Evolutionary conservation across 2,797 vertebrate genomes (phyloP).

Genomic region (Xenopus petersii): DNA sequence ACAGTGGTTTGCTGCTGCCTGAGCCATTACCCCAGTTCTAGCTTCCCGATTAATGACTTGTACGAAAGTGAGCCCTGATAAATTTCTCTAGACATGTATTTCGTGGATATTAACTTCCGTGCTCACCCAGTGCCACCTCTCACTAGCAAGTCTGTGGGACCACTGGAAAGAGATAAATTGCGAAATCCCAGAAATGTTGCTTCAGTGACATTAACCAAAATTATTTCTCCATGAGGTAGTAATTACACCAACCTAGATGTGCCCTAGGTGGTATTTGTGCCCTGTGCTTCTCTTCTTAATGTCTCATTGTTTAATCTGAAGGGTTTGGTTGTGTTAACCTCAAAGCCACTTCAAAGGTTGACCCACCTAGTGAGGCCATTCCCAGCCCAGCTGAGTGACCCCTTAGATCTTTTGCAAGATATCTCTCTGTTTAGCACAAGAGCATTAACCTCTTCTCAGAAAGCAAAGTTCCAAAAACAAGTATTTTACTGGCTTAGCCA

Average conservation of each 20-base stretch:
- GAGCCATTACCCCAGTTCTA: too few species aligned
- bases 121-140: too few species aligned
- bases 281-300: slow-evolving; percentile 21
- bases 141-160: neutral
- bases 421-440: slow-evolving; percentile 5
- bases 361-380: slow-evolving; percentile 29
- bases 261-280: slow-evolving; percentile 40
- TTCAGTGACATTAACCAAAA: slow-evolving; percentile 31
- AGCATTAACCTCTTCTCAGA: slow-evolving; percentile 14
- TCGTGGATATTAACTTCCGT: too few species aligned
- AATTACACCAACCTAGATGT: slow-evolving; percentile 38
- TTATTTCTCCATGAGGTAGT: slow-evolving; percentile 42
- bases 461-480: neutral
- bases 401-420: slow-evolving; percentile 31
- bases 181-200: slow-evolving; percentile 26
- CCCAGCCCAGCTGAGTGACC: slow-evolving; percentile 32
- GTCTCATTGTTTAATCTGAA: slow-evolving; percentile 29
- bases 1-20: neutral
- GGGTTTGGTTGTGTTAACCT: slow-evolving; percentile 40
- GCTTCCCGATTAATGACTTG: too few species aligned
- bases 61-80: too few species aligned
- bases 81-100: too few species aligned
- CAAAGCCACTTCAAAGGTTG: slow-evolving; percentile 29
- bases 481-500: too few species aligned
- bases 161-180: slow-evolving; percentile 13